A percentile compares a stretch with the other conserved stretches of the same genome.
Conservation (phyloP, 2,888 invertebrate genomes). For the Parascotia fuliginaria region DNA sequence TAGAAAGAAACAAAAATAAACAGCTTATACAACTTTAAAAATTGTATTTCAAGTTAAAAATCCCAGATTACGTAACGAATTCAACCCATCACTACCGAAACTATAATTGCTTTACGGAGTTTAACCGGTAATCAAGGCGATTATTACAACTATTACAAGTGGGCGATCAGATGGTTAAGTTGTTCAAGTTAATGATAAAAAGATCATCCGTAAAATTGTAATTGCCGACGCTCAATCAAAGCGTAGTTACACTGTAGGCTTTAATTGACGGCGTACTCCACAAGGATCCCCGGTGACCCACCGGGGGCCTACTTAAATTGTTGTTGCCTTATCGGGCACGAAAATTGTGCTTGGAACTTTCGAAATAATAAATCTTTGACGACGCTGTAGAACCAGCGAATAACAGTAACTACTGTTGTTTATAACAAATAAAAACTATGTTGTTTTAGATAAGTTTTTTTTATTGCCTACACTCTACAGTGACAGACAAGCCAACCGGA, state of each 20-base stretch:
- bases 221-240: slow-evolving; percentile 53
- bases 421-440: no score
- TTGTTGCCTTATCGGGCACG: slow-evolving; percentile 59
- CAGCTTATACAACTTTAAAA: not conserved
- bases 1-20: not conserved
- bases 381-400: slow-evolving; percentile 43
- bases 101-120: slow-evolving; percentile 26
- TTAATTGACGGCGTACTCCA: slow-evolving; percentile 35
- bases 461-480: no score
- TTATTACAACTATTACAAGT: slow-evolving; percentile 23
- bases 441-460: no score
- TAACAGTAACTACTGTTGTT: slow-evolving; percentile 5
- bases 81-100: slow-evolving; percentile 26
- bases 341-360: slow-evolving; percentile 58
- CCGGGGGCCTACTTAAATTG: slow-evolving; percentile 49
- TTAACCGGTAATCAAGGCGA: slow-evolving; percentile 21
- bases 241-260: slow-evolving; percentile 42
- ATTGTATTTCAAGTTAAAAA: not conserved
- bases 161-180: slow-evolving; percentile 23
- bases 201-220: slow-evolving; percentile 39
- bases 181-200: slow-evolving; percentile 31
- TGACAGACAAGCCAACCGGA: no score
- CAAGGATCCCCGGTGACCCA: slow-evolving; percentile 38
- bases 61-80: slow-evolving; percentile 27
- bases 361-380: slow-evolving; percentile 62